Percentiles rank a stretch among this genome's conserved stretches.
Evolutionary conservation across 1,140 invertebrate species (phyloP).

Genomic region (Conopomorpha cramerella): DNA sequence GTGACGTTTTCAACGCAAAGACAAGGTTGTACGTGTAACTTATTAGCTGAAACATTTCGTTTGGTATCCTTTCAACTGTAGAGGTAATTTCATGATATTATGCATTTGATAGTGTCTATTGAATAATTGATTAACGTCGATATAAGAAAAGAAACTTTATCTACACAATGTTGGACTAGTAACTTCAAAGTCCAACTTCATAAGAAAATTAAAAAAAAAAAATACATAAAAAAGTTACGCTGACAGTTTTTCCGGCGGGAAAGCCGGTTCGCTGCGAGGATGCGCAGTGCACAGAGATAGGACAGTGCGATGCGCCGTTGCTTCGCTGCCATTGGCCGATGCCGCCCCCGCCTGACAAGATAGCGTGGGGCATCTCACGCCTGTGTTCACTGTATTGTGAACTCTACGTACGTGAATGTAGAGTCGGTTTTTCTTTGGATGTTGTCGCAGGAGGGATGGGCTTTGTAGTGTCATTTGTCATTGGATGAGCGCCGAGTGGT

Average conservation of each 20-base stretch:
- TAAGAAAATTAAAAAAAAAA: neutral
- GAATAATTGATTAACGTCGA: neutral
- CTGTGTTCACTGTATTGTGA: conserved; percentile 6
- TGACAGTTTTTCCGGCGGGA: neutral
- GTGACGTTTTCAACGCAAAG: too few species aligned
- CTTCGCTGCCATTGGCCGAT: conserved; percentile 33
- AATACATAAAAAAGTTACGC: neutral
- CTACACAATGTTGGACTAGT: neutral
- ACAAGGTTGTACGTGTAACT: too few species aligned
- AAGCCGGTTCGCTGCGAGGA: conserved; percentile 7
- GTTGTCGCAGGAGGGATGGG: conserved; percentile 36
- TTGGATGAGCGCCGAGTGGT: conserved; percentile 48
- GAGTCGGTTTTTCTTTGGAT: conserved; percentile 17
- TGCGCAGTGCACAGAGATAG: conserved; percentile 37
- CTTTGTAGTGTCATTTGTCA: conserved; percentile 53
- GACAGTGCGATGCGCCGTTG: conserved; percentile 38
- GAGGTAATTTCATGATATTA: neutral
- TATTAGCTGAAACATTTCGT: too few species aligned
- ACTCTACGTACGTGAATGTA: conserved; percentile 9
- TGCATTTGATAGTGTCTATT: neutral
- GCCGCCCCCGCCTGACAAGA: conserved; percentile 55
- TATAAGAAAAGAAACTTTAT: neutral
- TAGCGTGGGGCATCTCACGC: conserved; percentile 49
- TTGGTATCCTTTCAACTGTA: too few species aligned
- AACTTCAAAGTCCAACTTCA: conserved; percentile 5